Base-by-base conservation (phyloP, 2,888 invertebrate species). In the Lasioglossum zephyrum region DNA sequence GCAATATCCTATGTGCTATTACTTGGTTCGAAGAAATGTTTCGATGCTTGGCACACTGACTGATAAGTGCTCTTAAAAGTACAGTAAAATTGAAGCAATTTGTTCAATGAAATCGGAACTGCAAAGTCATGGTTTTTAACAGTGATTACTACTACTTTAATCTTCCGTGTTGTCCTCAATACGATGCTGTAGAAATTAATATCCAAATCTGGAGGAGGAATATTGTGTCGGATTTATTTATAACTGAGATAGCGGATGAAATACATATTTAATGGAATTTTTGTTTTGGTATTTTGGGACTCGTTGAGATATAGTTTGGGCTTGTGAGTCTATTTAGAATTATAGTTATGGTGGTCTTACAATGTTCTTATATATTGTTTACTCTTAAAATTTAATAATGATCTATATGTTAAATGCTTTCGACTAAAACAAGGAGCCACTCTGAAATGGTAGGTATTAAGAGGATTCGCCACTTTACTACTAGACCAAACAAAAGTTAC, bases 361-460 rank as follows among this genome's bases (percentile, higher is more conserved):
- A 26, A 13, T 22, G 9, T 60, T 60, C n/a, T 2, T 26, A 11
- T 26, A 11, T 60, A 60, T 9, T n/a, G 57, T n/a, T 11, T 26
- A 60, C n/a, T n/a, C 4, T 18, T 16, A 47, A 16, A 47, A 39
- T 57, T 11, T 26, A 57, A 44, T 63, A 44, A 63, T 44, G 22
- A n/a, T n/a, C 1, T 63, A 9, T 60, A 41, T 63, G 9, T 60
- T 41, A 60, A 31, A 75, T 63, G 75, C 75, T 75, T 63, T 41
- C 31, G 39, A 57, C 26, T 57, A 8, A n/a, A 18, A 60, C 53
- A 41, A 26, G 22, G 60, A 60, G 26, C 0, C 41, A 11, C 44
- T 75, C 26, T 26, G 44, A 44, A 60, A 44, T 26, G 41, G 41
- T 60, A 26, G 75, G 75, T 75, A 53, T 36, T 39, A 74, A 36